phyloP scores from a whole-genome alignment of 1,140 invertebrate genomes.

The fruit fly (Drosophila melanogaster) region Release_6_plus_ISO1_MT NT_033779.5:6193501-6194000 shows the following conservation, averaged over 20 bases:
- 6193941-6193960: slow-evolving; percentile 76
- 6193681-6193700: slow-evolving; percentile 33
- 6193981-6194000: slow-evolving; percentile 9
- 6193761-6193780: slow-evolving; percentile 34
- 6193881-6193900: slow-evolving; percentile 49
- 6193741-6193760: slow-evolving; percentile 8
- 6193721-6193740: slow-evolving; percentile 51
- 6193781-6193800: slow-evolving; percentile 59
- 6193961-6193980: slow-evolving; percentile 73
- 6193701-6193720: slow-evolving; percentile 59
- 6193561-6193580: slow-evolving; percentile 66
- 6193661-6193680: slow-evolving; percentile 13
- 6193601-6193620: slow-evolving; percentile 46
- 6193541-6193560: slow-evolving; percentile 23
- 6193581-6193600: slow-evolving; percentile 58
- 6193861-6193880: slow-evolving; percentile 29
- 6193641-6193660: neutral
- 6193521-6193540: slow-evolving; percentile 17
- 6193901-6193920: neutral
- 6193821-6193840: slow-evolving; percentile 26
- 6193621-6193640: slow-evolving; percentile 22
- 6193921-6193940: slow-evolving; percentile 62
- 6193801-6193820: slow-evolving; percentile 64
- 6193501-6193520: slow-evolving; percentile 63
- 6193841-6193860: slow-evolving; percentile 63